These are phyloP conservation scores for Furcifer pardalis DNA, from an alignment of 2,797 vertebrate genomes.

Conservation along the genomic window DNA sequence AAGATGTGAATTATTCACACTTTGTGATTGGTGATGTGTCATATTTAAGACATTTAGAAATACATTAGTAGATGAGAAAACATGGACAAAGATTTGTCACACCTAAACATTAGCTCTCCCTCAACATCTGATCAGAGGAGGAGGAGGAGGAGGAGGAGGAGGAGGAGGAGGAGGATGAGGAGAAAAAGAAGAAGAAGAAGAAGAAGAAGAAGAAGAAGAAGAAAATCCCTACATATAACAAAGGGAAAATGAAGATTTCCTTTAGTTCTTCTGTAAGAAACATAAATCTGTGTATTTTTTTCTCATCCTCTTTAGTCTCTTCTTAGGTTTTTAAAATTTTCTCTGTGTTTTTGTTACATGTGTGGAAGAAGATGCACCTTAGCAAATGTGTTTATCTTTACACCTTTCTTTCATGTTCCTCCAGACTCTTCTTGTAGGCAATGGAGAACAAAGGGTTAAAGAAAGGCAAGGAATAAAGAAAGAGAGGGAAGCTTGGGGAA, in stretches of 20 bases:
- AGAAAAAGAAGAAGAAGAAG: too few relatives aligned
- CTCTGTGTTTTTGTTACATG: background rate
- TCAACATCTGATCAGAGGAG: too few relatives aligned
- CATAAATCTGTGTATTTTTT: background rate
- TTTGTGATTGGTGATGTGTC: too few relatives aligned
- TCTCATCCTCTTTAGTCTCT: background rate
- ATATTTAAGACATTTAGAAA: too few relatives aligned
- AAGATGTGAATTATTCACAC: too few relatives aligned
- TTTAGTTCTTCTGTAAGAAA: background rate
- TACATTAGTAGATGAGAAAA: too few relatives aligned
- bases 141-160: too few relatives aligned
- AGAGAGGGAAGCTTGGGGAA: background rate
- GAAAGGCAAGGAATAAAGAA: background rate
- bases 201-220: too few relatives aligned
- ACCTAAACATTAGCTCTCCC: background rate
- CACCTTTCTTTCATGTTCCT: background rate
- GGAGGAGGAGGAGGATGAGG: too few relatives aligned
- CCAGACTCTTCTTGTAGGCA: background rate
- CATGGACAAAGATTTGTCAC: background rate
- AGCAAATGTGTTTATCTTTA: background rate
- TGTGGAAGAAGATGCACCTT: background rate
- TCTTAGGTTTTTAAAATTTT: background rate
- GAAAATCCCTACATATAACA: background rate
- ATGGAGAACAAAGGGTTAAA: background rate
- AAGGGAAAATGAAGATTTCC: background rate